Base-by-base conservation (phyloP, 2,888 invertebrate species). In the Nomada hirtipes region DNA sequence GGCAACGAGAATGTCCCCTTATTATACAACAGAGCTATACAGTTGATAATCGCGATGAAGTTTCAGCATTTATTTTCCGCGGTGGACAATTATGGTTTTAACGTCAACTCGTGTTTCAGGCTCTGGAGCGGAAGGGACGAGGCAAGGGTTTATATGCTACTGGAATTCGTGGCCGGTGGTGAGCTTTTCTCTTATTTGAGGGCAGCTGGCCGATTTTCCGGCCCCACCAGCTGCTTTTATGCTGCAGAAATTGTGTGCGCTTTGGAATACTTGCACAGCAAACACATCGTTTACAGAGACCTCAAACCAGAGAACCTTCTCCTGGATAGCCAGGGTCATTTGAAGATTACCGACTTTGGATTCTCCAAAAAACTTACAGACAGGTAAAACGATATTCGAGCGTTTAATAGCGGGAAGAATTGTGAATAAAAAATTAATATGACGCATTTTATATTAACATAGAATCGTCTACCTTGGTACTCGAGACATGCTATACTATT, bases 341-440 rank as follows among this genome's bases (percentile, higher is more conserved):
- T 99, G 91, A 99, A 99, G 94, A 98, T 99, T 90, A 99, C 99
- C 11, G 99, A 99, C 94, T 99, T 99, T 93, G 99, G 99, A 15
- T 99, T 99, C 93, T 98, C 99, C 61, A 99, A 99, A 94, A 97
- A 98, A 91, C 94, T 99, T 64, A 96, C 97, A 2, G 99, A 99
- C 94, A 96, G 96, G 96, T 96, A 89, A 55, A 50, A 23, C 47
- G 2, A 11, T 2, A 47, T 9, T 60, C 9, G 10, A 18, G 10
- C 29, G 59, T 55, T 52, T 42, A 29, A 53, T 52, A 1, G 15
- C 15, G 15, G 10, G 15, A 2, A 10, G 47, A 47, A 47, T 47
- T 36, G 36, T 0, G 36, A 52, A 23, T 18, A 55, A 23, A 11
- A 11, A 18, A 20, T 20, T 26, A 69, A 75, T 26, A 44, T 10